A percentile compares a stretch with the other conserved stretches of the same genome.
phyloP scores from a whole-genome alignment of 2,888 invertebrate genomes.

The Sclerodermus sp. region DNA sequence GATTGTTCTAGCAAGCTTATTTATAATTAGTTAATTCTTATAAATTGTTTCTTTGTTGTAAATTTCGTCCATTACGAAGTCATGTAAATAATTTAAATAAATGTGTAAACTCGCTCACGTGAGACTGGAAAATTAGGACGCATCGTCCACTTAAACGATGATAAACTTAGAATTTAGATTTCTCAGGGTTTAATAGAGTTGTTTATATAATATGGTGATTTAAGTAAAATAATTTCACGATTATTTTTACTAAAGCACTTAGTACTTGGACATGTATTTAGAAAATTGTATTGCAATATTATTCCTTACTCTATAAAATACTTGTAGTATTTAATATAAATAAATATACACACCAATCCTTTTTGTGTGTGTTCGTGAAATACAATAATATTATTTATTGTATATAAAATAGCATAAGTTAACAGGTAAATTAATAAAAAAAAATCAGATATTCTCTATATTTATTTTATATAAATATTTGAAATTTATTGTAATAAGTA shows the following conservation, averaged over 20 bases:
- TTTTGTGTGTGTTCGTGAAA: conserved; percentile 15
- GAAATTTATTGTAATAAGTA: conserved; percentile 23
- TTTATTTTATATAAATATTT: background rate
- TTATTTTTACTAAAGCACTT: too few species aligned
- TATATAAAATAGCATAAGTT: conserved; percentile 13
- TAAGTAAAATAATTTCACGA: too few species aligned
- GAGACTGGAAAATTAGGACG: conserved; percentile 13
- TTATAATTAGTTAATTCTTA: too few species aligned
- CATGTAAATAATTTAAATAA: conserved; percentile 31
- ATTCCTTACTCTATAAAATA: conserved; percentile 7
- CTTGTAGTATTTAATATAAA: conserved; percentile 14
- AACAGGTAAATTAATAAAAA: too few species aligned
- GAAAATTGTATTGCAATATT: conserved; percentile 6
- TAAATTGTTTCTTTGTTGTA: conserved; percentile 6
- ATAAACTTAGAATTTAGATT: conserved; percentile 24
- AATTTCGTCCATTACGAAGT: conserved; percentile 20
- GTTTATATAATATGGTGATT: background rate
- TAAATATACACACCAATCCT: background rate
- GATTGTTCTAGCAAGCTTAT: too few species aligned
- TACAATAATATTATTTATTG: conserved; percentile 23
- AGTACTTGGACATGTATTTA: too few species aligned
- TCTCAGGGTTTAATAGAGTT: conserved; percentile 37
- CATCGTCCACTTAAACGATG: conserved; percentile 9
- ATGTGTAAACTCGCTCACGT: conserved; percentile 3
- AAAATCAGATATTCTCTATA: too few species aligned